These are phyloP conservation scores for Drosophila monieri DNA, from an alignment of 2,888 invertebrate genomes.

Conservation along the genomic window DNA sequence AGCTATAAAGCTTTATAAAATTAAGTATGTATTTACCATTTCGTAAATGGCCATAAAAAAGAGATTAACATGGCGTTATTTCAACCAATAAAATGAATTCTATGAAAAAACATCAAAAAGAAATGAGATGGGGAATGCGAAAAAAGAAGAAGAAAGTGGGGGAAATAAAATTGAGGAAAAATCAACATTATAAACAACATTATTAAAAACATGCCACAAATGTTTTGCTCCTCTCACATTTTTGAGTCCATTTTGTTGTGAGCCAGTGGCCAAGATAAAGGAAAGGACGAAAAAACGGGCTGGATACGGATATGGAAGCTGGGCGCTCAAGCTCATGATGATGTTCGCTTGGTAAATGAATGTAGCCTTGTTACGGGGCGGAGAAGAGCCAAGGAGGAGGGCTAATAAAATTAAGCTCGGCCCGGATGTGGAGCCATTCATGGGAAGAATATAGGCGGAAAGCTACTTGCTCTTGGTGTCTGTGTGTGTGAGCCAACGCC, in stretches of 20 bases:
- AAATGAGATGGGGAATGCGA: constrained; percentile 28
- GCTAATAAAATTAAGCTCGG: constrained; percentile 73
- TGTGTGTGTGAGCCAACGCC: constrained; percentile 43
- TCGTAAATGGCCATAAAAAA: constrained; percentile 50
- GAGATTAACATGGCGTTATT: constrained; percentile 54
- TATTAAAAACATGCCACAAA: constrained; percentile 82
- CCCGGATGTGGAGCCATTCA: constrained; percentile 22
- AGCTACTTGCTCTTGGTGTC: constrained; percentile 10
- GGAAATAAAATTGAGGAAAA: constrained; percentile 43
- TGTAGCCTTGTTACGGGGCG: constrained; percentile 32
- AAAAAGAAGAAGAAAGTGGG: constrained; percentile 17
- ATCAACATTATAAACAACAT: constrained; percentile 76
- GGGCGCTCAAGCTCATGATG: constrained; percentile 58
- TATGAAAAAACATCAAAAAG: constrained; percentile 49
- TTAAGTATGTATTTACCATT: constrained; percentile 10
- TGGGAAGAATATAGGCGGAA: constrained; percentile 20
- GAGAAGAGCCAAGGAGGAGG: constrained; percentile 18
- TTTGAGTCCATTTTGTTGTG: constrained; percentile 81
- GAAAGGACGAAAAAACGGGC: constrained; percentile 6
- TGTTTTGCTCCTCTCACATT: constrained; percentile 73
- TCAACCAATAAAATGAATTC: constrained; percentile 69
- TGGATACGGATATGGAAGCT: not conserved
- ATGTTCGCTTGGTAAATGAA: constrained; percentile 59
- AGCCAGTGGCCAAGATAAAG: constrained; percentile 28
- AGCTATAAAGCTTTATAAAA: not conserved